Evolutionary conservation across 2,888 invertebrate species (phyloP).

Genomic region (Heliconius charithonia): DNA sequence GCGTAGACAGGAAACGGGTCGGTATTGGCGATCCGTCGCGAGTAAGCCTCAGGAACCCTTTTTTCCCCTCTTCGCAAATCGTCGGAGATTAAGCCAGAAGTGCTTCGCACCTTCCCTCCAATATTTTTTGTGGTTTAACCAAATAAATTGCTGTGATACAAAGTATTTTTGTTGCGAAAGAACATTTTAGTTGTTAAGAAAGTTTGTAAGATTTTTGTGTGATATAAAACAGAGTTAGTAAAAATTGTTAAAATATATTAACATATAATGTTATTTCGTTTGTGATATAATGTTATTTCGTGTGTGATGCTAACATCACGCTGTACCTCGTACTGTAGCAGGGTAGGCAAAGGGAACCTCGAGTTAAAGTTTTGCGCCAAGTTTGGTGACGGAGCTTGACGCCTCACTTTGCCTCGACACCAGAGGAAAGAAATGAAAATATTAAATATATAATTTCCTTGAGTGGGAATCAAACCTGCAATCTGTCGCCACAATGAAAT

Average conservation of each 20-base stretch:
- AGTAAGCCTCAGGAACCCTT: slow-evolving; percentile 75
- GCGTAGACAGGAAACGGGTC: slow-evolving; percentile 65
- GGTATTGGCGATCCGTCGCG: slow-evolving; percentile 64
- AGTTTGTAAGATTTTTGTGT: slow-evolving; percentile 1
- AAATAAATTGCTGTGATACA: slow-evolving; percentile 71
- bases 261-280: not conserved
- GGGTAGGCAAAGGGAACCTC: no score
- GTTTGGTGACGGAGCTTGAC: no score
- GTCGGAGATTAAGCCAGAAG: slow-evolving; percentile 77
- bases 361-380: no score
- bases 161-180: slow-evolving; percentile 52
- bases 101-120: slow-evolving; percentile 77
- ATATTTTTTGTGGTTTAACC: slow-evolving; percentile 76
- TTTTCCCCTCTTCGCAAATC: slow-evolving; percentile 80
- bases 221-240: not conserved
- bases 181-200: not conserved
- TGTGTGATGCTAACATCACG: no score
- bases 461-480: no score
- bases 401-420: no score
- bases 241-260: not conserved
- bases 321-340: no score
- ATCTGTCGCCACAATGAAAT: no score
- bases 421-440: no score
- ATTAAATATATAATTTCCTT: no score
- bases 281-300: no score